A percentile compares a stretch with the other conserved stretches of the same genome.
Conservation (phyloP, 1,140 invertebrate species). For the Halyomorpha halys region DNA sequence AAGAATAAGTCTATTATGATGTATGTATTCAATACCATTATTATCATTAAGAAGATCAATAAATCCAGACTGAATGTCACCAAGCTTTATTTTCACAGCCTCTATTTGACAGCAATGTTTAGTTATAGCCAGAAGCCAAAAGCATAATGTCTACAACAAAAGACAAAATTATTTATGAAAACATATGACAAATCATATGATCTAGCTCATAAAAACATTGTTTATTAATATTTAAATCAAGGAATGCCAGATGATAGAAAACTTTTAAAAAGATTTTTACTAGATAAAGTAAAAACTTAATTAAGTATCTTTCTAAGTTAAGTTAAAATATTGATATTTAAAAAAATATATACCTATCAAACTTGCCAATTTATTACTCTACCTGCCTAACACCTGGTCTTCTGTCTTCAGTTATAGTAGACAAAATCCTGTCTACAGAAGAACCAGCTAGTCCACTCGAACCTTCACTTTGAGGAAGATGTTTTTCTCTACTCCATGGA, state of each 20-base stretch:
- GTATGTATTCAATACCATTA: slow-evolving; percentile 38
- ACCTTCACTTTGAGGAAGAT: background rate
- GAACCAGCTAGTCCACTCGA: slow-evolving; percentile 18
- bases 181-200: too few species aligned
- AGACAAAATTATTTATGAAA: slow-evolving; percentile 25
- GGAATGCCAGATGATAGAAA: too few species aligned
- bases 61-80: slow-evolving; percentile 68
- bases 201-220: too few species aligned
- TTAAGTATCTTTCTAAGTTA: too few species aligned
- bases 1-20: too few species aligned
- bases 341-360: too few species aligned
- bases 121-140: slow-evolving; percentile 74
- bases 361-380: background rate
- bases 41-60: slow-evolving; percentile 80
- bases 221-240: too few species aligned
- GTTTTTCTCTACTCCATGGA: slow-evolving; percentile 46
- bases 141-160: slow-evolving; percentile 55
- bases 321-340: too few species aligned
- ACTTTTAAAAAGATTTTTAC: too few species aligned
- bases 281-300: too few species aligned
- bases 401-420: background rate
- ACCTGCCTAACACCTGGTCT: slow-evolving; percentile 7
- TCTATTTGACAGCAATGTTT: slow-evolving; percentile 63
- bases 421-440: background rate
- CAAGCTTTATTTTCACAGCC: slow-evolving; percentile 53